Conservation (phyloP, 2,113 vertebrate genomes). For the Aspidoscelis tigris region DNA sequence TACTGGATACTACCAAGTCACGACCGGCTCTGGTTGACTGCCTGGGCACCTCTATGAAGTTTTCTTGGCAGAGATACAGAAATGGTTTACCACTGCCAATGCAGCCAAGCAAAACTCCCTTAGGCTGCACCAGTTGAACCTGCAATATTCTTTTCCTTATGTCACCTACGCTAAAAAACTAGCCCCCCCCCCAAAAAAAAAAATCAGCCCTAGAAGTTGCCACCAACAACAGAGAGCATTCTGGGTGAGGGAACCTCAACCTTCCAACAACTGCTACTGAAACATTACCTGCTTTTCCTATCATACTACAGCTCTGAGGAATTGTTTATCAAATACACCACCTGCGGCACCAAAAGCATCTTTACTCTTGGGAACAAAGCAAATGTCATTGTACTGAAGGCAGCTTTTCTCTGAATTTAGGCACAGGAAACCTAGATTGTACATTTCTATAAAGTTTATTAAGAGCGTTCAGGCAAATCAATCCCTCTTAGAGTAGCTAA, state of each 20-base stretch:
- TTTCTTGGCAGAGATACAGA: too few species aligned
- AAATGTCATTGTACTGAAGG: not conserved
- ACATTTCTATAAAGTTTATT: not conserved
- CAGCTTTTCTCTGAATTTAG: not conserved
- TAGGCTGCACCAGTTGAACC: not conserved
- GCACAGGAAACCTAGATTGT: not conserved
- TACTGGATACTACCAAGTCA: too few species aligned
- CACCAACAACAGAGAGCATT: not conserved
- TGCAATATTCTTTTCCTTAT: not conserved
- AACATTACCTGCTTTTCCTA: not conserved
- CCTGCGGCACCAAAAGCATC: not conserved
- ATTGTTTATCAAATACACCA: not conserved
- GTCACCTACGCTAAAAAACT: not conserved
- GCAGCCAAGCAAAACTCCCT: not conserved
- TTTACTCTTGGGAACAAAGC: not conserved
- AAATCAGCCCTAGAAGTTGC: not conserved
- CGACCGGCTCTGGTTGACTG: too few species aligned
- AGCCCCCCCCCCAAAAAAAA: not conserved
- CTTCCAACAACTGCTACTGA: not conserved
- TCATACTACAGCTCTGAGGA: not conserved
- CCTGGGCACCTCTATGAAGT: too few species aligned
- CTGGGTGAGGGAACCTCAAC: not conserved
- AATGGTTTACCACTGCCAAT: not conserved
- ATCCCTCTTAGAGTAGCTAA: not conserved
- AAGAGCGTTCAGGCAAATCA: not conserved